phyloP scores from a whole-genome alignment of 2,888 invertebrate genomes.

The Pristionchus exspectatus region DNA sequence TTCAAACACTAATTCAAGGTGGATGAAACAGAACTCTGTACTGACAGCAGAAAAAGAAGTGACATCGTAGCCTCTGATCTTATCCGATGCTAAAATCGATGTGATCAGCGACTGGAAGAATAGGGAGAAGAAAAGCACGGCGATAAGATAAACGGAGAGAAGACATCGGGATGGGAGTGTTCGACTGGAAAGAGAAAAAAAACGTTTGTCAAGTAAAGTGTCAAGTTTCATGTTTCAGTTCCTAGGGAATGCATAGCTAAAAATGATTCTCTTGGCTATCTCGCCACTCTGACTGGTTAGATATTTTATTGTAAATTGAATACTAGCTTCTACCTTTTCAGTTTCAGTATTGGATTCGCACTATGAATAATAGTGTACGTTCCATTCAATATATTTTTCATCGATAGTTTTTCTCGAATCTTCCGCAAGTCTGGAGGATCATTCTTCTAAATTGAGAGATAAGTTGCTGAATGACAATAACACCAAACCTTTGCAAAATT shows the following conservation, averaged over 20 bases:
- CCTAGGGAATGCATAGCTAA: too few species aligned
- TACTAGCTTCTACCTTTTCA: neutral
- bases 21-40: neutral
- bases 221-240: too few species aligned
- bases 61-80: neutral
- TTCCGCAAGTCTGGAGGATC: neutral
- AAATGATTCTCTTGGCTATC: neutral
- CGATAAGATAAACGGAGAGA: slow-evolving; percentile 12
- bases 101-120: slow-evolving; percentile 16
- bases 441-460: neutral
- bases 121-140: neutral
- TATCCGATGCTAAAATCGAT: neutral
- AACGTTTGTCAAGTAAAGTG: neutral
- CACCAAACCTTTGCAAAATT: neutral
- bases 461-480: neutral
- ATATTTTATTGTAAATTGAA: too few species aligned
- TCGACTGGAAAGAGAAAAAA: neutral
- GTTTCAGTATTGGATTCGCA: neutral
- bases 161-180: slow-evolving; percentile 30
- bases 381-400: neutral
- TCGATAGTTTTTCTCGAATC: neutral
- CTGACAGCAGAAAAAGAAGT: neutral
- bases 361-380: neutral
- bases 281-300: neutral
- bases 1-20: too few species aligned